Percentiles rank a stretch among this genome's conserved stretches.
phyloP scores from a whole-genome alignment of 2,113 vertebrate genomes.

The Zapornia atra region DNA sequence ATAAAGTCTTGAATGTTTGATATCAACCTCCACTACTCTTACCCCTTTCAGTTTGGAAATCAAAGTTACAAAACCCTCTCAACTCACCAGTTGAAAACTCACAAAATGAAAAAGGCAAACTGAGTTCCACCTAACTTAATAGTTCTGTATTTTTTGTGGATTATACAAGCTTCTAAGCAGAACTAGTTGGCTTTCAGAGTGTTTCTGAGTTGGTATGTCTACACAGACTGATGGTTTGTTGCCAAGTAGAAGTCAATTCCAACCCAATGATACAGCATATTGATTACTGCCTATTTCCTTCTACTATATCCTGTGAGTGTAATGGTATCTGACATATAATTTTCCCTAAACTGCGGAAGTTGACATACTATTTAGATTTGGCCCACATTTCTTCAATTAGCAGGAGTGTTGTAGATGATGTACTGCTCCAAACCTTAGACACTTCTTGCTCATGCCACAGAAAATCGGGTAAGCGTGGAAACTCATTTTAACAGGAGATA shows the following conservation, averaged over 20 bases:
- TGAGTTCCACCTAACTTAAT: background rate
- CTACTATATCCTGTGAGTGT: constrained; percentile 7
- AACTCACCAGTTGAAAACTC: background rate
- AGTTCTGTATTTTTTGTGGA: background rate
- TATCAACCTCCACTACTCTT: background rate
- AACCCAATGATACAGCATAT: constrained; percentile 13
- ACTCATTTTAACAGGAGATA: constrained; percentile 1
- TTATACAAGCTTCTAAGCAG: background rate
- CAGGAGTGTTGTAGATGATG: constrained; percentile 44
- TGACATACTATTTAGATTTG: constrained; percentile 2
- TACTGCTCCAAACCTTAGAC: constrained; percentile 13
- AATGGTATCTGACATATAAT: constrained; percentile 49
- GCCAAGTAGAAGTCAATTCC: constrained; percentile 39
- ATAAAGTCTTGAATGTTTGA: background rate
- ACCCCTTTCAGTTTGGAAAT: background rate
- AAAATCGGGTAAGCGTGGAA: constrained; percentile 47
- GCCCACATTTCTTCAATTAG: constrained; percentile 40
- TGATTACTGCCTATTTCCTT: constrained; percentile 44
- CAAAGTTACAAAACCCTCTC: background rate
- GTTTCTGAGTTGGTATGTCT: background rate
- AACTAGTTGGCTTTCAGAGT: background rate
- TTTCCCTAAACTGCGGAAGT: constrained; percentile 43
- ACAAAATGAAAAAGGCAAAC: background rate
- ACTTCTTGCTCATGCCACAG: background rate
- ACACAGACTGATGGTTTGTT: background rate